Evolutionary conservation across 1,140 invertebrate species (phyloP).

Genomic region (Berghia stephanieae): DNA sequence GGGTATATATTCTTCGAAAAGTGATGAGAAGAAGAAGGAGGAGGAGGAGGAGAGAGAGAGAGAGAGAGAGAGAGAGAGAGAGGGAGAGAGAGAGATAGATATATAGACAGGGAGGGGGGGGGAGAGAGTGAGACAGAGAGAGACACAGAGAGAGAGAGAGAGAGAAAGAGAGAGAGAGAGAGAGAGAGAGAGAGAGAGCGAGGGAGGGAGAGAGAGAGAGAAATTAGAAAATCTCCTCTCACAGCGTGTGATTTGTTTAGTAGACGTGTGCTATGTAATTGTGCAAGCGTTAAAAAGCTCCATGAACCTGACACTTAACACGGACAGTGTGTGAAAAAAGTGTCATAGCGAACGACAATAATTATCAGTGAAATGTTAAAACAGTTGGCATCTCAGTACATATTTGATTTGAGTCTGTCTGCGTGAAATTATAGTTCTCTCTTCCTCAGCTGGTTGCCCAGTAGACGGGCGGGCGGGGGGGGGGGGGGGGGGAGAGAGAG

Average conservation of each 20-base stretch:
- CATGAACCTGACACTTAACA: too few relatives aligned
- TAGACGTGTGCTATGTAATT: too few relatives aligned
- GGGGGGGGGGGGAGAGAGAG: background rate
- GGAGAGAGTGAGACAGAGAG: conserved; percentile 22
- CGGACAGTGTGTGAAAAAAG: too few relatives aligned
- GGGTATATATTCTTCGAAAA: too few relatives aligned
- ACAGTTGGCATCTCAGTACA: too few relatives aligned
- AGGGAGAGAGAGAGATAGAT: background rate
- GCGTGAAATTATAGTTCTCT: too few relatives aligned
- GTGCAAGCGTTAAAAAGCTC: too few relatives aligned
- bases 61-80: conserved; percentile 20
- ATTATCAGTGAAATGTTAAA: too few relatives aligned
- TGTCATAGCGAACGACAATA: too few relatives aligned
- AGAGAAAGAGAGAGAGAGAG: background rate
- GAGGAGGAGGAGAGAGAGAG: conserved; percentile 9
- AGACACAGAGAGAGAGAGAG: background rate
- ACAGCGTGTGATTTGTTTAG: background rate
- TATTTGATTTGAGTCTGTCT: too few relatives aligned
- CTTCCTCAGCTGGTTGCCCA: too few relatives aligned
- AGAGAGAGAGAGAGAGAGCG: background rate
- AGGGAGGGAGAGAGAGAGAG: background rate
- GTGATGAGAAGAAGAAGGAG: background rate
- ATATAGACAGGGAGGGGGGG: conserved; percentile 15
- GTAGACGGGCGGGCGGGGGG: too few relatives aligned
- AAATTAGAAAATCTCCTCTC: background rate